phyloP scores from a whole-genome alignment of 2,113 vertebrate genomes.

The Sinocyclocheilus anophthalmus region DNA sequence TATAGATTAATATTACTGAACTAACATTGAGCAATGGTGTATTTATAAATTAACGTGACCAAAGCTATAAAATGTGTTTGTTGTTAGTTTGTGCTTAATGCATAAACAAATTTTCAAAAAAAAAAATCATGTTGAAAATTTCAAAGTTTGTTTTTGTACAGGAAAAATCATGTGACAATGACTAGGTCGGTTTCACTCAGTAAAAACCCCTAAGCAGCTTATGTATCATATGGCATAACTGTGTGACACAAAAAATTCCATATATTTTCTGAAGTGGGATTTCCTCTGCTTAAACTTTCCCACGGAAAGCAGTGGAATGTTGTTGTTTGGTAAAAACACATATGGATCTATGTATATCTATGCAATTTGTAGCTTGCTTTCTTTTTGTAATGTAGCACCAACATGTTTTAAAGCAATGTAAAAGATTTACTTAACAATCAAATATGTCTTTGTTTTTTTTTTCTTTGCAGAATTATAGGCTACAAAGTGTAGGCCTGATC shows the following conservation, averaged over 20 bases:
- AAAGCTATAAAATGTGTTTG: background rate
- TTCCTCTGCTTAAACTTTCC: background rate
- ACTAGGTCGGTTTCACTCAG: background rate
- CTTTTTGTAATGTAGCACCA: background rate
- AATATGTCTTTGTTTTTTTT: background rate
- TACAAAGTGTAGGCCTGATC: background rate
- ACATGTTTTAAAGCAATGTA: background rate
- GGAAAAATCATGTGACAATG: background rate
- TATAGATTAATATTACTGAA: background rate
- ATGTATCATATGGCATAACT: conserved; percentile 3
- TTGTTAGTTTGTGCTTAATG: background rate
- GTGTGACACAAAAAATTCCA: background rate
- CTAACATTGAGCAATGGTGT: background rate
- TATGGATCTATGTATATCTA: background rate
- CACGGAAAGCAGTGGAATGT: background rate
- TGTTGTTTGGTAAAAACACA: background rate
- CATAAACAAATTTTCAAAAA: background rate
- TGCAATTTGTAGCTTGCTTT: background rate
- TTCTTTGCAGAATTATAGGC: background rate
- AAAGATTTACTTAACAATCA: background rate
- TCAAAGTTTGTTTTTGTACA: background rate
- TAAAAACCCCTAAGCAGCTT: conserved; percentile 16
- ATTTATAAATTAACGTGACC: background rate
- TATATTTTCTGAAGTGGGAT: background rate
- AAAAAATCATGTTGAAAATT: background rate